Percentiles rank a stretch among this genome's conserved stretches.
Conservation (phyloP, 2,888 invertebrate genomes). For the Blera fallax region DNA sequence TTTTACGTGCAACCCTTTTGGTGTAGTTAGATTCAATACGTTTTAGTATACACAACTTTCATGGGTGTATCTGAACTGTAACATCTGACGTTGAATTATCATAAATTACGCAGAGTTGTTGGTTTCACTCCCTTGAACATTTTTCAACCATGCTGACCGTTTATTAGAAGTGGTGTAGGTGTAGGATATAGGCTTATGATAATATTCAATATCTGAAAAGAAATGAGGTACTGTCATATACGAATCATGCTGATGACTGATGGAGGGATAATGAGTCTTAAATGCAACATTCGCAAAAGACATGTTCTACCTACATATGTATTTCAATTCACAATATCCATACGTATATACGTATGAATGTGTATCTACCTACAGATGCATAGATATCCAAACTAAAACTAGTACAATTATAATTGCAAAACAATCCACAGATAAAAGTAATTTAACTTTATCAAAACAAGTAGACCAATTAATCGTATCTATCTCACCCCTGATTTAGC, state of each 20-base stretch:
- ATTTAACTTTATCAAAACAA: not conserved
- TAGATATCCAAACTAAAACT: too few relatives aligned
- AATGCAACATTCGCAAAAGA: too few relatives aligned
- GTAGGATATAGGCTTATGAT: not conserved
- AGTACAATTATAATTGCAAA: not conserved
- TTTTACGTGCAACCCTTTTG: constrained; percentile 77
- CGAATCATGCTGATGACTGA: too few relatives aligned
- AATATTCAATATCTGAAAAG: too few relatives aligned
- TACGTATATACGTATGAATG: too few relatives aligned
- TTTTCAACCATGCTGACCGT: constrained; percentile 36
- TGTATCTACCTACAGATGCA: too few relatives aligned
- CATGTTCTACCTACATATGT: not conserved
- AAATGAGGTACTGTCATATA: too few relatives aligned
- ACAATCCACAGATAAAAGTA: not conserved
- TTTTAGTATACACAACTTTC: constrained; percentile 73
- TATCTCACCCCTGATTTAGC: not conserved
- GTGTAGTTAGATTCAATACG: constrained; percentile 78
- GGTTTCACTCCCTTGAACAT: constrained; percentile 37
- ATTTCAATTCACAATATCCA: too few relatives aligned
- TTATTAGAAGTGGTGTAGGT: not conserved
- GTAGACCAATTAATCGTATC: not conserved
- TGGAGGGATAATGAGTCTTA: too few relatives aligned
- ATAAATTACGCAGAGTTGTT: constrained; percentile 76
- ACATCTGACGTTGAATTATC: constrained; percentile 80
- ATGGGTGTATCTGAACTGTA: constrained; percentile 76